A percentile compares a stretch with the other conserved stretches of the same genome.
These are phyloP conservation scores for Pithys albifrons DNA, from an alignment of 2,113 vertebrate species.

Conservation along the genomic window DNA sequence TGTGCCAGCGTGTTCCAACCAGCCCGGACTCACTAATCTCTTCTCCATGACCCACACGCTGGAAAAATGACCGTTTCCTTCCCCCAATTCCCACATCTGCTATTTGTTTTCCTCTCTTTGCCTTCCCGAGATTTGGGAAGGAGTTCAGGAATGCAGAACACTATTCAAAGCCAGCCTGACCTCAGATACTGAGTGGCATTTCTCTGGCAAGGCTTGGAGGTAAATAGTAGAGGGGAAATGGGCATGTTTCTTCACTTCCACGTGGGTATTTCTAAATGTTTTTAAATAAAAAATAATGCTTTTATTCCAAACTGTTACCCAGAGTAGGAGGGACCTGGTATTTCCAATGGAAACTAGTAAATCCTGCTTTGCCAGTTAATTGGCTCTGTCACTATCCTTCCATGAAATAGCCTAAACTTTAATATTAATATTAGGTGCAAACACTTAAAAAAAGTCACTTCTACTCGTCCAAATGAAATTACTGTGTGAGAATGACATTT, in stretches of 20 bases:
- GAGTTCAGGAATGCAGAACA: not conserved
- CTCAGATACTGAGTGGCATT: not conserved
- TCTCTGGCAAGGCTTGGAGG: not conserved
- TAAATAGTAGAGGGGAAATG: not conserved
- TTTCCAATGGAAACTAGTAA: slow-evolving; percentile 3
- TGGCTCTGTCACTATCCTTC: slow-evolving; percentile 3
- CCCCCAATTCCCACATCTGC: slow-evolving; percentile 57
- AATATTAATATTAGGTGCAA: slow-evolving; percentile 44
- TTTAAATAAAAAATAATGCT: not conserved
- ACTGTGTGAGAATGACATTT: slow-evolving; percentile 51
- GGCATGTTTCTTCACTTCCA: not conserved
- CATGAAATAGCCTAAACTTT: not conserved
- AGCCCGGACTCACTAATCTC: slow-evolving; percentile 14
- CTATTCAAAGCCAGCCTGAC: not conserved
- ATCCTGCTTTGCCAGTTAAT: slow-evolving; percentile 2
- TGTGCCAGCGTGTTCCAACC: slow-evolving; percentile 1
- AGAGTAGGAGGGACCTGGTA: not conserved
- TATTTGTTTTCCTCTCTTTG: slow-evolving; percentile 58
- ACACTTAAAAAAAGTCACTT: slow-evolving; percentile 17
- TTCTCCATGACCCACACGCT: slow-evolving; percentile 52
- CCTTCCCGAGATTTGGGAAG: slow-evolving; percentile 31
- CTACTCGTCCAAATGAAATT: slow-evolving; percentile 24
- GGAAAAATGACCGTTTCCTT: slow-evolving; percentile 62
- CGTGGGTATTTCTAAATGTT: rapidly evolving
- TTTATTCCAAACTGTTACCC: not conserved